Conservation (phyloP, 2,113 vertebrate genomes). For the Rhegmatorhina hoffmannsi region DNA sequence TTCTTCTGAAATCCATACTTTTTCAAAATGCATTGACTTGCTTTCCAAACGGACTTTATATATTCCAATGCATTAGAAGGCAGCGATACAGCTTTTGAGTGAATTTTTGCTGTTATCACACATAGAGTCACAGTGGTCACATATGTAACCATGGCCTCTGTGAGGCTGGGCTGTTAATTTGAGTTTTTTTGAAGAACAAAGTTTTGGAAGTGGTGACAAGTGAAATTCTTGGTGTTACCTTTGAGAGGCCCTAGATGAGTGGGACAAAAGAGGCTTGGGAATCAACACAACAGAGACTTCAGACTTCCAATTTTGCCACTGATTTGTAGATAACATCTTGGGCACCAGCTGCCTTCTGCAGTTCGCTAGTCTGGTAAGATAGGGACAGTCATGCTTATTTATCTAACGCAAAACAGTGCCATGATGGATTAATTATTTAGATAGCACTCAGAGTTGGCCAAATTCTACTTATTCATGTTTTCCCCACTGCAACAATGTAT, state of each 20-base stretch:
- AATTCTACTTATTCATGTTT: conserved; percentile 53
- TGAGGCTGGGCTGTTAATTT: not conserved
- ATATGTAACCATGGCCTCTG: not conserved
- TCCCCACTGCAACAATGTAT: conserved; percentile 44
- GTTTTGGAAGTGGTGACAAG: not conserved
- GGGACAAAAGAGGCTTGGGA: not conserved
- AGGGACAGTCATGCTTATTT: conserved; percentile 1
- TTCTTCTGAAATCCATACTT: not conserved
- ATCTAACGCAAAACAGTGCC: not conserved
- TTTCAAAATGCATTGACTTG: not conserved
- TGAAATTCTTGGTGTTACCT: not conserved
- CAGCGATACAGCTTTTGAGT: not conserved
- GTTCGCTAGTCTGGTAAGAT: conserved; percentile 8
- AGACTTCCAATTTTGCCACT: not conserved
- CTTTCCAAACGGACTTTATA: not conserved
- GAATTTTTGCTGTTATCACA: not conserved
- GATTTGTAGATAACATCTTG: not conserved
- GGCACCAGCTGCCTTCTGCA: conserved; percentile 38
- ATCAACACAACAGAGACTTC: not conserved
- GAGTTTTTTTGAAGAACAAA: not conserved
- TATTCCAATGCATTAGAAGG: not conserved
- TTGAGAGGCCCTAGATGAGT: not conserved
- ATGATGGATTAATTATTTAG: conserved; percentile 44
- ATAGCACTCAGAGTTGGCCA: not conserved
- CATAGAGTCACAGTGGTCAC: not conserved